Base-by-base conservation (phyloP, 2,888 invertebrate species). In the Leucophenga montana region DNA sequence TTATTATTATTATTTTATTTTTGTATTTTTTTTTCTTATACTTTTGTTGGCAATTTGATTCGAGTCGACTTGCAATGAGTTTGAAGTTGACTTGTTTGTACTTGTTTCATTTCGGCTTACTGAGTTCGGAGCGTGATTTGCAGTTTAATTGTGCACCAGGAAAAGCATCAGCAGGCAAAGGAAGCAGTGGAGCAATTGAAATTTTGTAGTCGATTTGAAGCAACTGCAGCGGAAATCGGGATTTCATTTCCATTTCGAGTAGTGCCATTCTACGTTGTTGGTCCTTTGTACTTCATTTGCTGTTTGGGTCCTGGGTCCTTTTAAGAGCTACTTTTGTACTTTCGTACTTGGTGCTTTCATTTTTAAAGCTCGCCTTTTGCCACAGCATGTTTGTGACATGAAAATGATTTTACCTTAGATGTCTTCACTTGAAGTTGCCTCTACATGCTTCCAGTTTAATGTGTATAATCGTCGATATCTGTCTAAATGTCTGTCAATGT, bases 81-180 rank as follows among this genome's bases (percentile, higher is more conserved):
- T 80, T 77, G 77, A 83, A 77, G 81, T 80, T 48, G 72, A 59
- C 77, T 68, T 18, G 31, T 48, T 68, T 31, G 14, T 61, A 27
- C 50, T 61, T 70, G 68, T 70, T 68, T 76, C 67, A 70, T 73
- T 73, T 72, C 66, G 74, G 71, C 72, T 79, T 75, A 73, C 72
- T 73, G 76, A 71, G 70, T 71, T 69, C 22, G 68, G 73, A 76
- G 73, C 78, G 80, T 81, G 82, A 81, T 81, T 81, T 82, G 79
- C 82, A 73, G 84, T 84, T 82, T 82, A 84, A 81, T 82, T 84
- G 82, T 80, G 80, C 83, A 75, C 11, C 39, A 8, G 76, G 71
- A 80, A 75, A 61, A 3, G 20, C 54, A 56, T 5, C 18, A 18
- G 72, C 72, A 77, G 78, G 74, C 73, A 73, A 77, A 74, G 11